Conservation (phyloP, 2,113 vertebrate genomes). For the Saccopteryx leptura region DNA sequence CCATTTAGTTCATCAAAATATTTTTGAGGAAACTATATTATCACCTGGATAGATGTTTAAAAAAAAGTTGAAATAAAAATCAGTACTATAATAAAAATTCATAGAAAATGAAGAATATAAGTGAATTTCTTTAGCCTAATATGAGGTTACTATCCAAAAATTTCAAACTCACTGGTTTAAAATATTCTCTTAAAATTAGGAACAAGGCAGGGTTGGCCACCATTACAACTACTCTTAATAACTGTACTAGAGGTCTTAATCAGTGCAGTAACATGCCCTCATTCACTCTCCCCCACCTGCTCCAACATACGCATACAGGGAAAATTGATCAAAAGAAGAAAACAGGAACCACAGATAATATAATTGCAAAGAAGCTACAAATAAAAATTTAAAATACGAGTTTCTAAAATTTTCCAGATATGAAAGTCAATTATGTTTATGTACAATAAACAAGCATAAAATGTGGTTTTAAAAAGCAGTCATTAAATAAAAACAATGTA, state of each 20-base stretch:
- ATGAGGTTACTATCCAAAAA: background rate
- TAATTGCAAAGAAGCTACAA: background rate
- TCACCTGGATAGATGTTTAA: background rate
- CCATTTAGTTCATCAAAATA: background rate
- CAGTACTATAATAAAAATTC: background rate
- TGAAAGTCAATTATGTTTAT: constrained; percentile 4
- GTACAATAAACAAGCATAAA: background rate
- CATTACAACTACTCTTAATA: background rate
- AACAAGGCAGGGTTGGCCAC: background rate
- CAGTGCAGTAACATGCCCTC: background rate
- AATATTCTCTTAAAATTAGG: background rate
- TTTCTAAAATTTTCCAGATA: background rate
- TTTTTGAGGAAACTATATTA: background rate
- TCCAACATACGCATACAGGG: no score
- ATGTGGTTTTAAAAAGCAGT: background rate
- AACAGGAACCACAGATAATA: background rate
- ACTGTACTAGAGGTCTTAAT: background rate
- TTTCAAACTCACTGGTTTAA: background rate
- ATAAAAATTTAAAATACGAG: background rate
- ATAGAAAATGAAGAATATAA: background rate
- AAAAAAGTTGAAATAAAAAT: background rate
- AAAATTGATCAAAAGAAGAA: background rate
- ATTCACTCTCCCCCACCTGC: no score
- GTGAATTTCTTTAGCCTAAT: background rate
- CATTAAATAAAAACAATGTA: background rate